Base-by-base conservation (phyloP, 2,797 vertebrate species). In the Orientallactaga sibirica region DNA sequence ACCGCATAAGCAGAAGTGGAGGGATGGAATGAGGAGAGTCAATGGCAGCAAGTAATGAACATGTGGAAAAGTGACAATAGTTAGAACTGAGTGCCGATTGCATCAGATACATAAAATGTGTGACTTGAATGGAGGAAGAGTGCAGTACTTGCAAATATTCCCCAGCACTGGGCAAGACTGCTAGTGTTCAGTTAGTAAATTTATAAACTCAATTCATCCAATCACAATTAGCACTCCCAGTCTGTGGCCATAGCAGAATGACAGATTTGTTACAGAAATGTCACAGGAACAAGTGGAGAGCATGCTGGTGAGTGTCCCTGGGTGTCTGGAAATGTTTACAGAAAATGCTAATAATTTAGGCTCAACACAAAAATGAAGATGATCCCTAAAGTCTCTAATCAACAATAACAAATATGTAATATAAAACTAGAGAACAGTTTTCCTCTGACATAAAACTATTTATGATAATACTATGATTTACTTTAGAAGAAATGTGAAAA, bases 1-100 rank as follows among this genome's bases (percentile, higher is more conserved):
- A 97, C 97, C 98, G 97, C 97, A 98, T 96, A 98, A 98, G 98
- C 98, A 98, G 98, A 98, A 98, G 98, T 99, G 99, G 67, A 97
- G 98, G 99, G 99, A 99, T 99, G 99, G 98, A 98, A 99, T 99
- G 99, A 99, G 99, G 97, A 99, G 98, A 98, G 98, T 99, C 98
- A 98, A 98, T 98, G 98, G 99, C 98, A 98, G 99, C 99, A 99
- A 98, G 99, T 98, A 98, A 98, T 98, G 97, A 98, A 98, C 98
- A 99, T 98, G 98, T 99, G 99, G 98, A 99, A 98, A 99, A 98
- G 98, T 98, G 98, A 99, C 96, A 98, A 97, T 97, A 98, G 98
- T 98, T 98, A 98, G 98, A 98, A 97, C 43, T 1, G 91, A 95
- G 98, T 97, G 97, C 61, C 27, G 96, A 98, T 74, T 97, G 97